Evolutionary conservation across 2,113 vertebrate species (phyloP), one percentile per base, ranked within the genome.

Genomic region (Coryphaenoides rupestris): DNA sequence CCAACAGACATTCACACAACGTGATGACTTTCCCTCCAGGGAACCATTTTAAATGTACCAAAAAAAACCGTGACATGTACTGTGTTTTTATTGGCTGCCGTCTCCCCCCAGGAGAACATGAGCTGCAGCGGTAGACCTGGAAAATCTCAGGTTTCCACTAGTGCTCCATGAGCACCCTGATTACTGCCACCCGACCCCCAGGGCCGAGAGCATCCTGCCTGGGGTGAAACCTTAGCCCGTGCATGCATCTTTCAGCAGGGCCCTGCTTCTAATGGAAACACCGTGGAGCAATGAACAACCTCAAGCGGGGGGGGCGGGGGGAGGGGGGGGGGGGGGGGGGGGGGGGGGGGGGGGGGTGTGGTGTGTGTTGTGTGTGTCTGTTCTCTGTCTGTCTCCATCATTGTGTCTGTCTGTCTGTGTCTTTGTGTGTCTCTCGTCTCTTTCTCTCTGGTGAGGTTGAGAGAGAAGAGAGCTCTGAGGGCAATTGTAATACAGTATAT

Each of bases 131-230:
- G 33, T 12, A 12, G 10, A 40, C 33, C 23, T 23, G 21, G 21
- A n/a, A 33, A 69, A 69, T 52, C 67, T 69, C 60, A 57, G 60
- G 67, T 21, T 56, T 58, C 60, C 60, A 69, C 60, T 54, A 69
- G 50, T 69, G 54, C 47, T n/a, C 10, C 19, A 13, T 10, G 4
- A n/a, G 28, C 19, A 4, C 19, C 19, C 53, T 64, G 53, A 10
- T 52, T 49, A n/a, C 13, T n/a, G 54, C 26, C 33, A 65, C 21
- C 19, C 46, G 54, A 65, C 21, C n/a, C 15, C 21, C 19, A 19
- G 28, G 15, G 14, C n/a, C n/a, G n/a, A 50, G 24, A 19, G 56
- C 24, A 3, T 2, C 13, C 56, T 26, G 55, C 55, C 21, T 24
- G 17, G 22, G 46, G 14, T 40, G 22, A 21, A 21, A 21, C 23